Evolutionary conservation across 2,113 vertebrate species (phyloP), one percentile per base, ranked within the genome.

Genomic region (Halichoerus grypus): DNA sequence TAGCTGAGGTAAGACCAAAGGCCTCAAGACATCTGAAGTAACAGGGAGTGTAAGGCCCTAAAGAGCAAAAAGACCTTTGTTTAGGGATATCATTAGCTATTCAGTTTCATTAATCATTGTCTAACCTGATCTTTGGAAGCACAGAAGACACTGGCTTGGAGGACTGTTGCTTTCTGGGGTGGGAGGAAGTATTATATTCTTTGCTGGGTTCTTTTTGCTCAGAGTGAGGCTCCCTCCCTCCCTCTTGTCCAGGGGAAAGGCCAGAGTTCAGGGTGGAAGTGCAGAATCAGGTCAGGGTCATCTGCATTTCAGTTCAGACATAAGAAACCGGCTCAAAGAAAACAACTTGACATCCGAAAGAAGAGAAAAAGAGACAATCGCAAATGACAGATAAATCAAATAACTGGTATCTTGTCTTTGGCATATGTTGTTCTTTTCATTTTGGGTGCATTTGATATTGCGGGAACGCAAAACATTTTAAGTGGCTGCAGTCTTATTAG

Each of bases 141-240:
- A 6, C 5, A 28, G 67, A 22, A 6, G 42, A 31, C 26, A 4
- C 51, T 4, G 10, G 21, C 2, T 3, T 13, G 7, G 21, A 36
- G 16, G 5, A 6, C 19, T 14, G 14, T 5, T 59, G 7, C 14
- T 31, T 61, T 76, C 88, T 2, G 0, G 24, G 46, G 18, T 12
- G 6, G 0, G 21, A 39, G 19, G n/a, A 9, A 6, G 12, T 16
- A 19, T 15, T 18, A 0, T 13, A 0, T 28, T 13, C n/a, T 65
- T 9, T 8, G 24, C 67, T 53, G 28, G 67, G 12, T 39, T 61
- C n/a, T 16, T 81, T 53, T 46, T 79, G 22, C n/a, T 33, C 63
- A 22, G 14, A 13, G 26, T 22, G 5, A 22, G 42, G 69, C 16
- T 74, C 36, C n/a, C 67, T 39, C 31, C 5, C 36, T 36, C 36